Base-by-base conservation (phyloP, 2,888 invertebrate genomes). In the Blastobasis lacticolella region DNA sequence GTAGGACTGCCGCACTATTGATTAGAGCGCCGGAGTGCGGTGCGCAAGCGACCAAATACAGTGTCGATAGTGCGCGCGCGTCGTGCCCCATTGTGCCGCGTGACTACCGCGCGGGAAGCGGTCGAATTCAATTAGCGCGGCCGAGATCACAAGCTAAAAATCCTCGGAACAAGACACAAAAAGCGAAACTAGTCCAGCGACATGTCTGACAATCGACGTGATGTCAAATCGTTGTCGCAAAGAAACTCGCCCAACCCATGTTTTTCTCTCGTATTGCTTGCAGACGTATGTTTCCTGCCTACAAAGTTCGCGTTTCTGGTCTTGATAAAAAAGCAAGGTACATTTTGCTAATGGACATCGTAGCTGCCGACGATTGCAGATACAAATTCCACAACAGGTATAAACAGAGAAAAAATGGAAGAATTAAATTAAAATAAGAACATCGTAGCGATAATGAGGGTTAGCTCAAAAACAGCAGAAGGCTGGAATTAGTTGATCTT, bases 241-340 rank as follows among this genome's bases (percentile, higher is more conserved):
- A 81, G 80, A 81, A 23, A 81, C 84, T 66, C 53, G 77, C 82
- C 78, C 80, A 76, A 85, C 72, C 82, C 81, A 85, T 84, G 83
- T 85, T 83, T 86, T 87, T 88, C 86, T 87, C 81, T 86, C 84
- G 75, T 82, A 78, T 88, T 89, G 90, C 90, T 91, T 91, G 89
- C 94, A 97, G 97, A 91, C 95, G 97, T 90, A 97, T 97, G 95
- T 97, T 97, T 92, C 97, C 97, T 89, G 96, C 97, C 90, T 97
- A 94, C 93, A 97, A 97, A 92, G 96, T 97, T 84, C 94, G 97
- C 90, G 94, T 97, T 79, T 94, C 95, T 90, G 97, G 97, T 84
- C 93, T 97, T 90, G 97, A 97, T 93, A 96, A 96, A 92, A 94
- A 96, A 91, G 94, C 97, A 90, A 97, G 97, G 92, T 97, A 97